phyloP scores from a whole-genome alignment of 2,797 vertebrate species.

The Rhadinocentrus ornatus region DNA sequence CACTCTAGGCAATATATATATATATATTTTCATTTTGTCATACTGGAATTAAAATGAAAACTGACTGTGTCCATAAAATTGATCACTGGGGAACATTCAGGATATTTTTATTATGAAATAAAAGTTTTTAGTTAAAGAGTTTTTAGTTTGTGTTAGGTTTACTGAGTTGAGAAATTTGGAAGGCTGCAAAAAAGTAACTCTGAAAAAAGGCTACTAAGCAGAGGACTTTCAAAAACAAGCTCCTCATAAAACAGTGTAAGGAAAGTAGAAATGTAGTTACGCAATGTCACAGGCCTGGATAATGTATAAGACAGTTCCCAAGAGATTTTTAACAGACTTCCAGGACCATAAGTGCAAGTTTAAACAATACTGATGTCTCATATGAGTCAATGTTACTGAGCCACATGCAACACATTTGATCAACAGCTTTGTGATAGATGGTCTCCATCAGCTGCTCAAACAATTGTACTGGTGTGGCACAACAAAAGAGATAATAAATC shows the following conservation, averaged over 20 bases:
- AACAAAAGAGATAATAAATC: slow-evolving; percentile 19
- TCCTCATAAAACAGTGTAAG: slow-evolving; percentile 27
- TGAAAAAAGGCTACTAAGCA: slow-evolving; percentile 10
- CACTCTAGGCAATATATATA: too few relatives aligned
- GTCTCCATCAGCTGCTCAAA: slow-evolving; percentile 26
- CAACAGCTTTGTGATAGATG: slow-evolving; percentile 19
- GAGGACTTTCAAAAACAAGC: slow-evolving; percentile 37
- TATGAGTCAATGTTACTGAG: slow-evolving; percentile 20
- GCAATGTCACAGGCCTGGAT: slow-evolving; percentile 27
- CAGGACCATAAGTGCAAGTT: slow-evolving; percentile 10
- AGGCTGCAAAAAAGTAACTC: slow-evolving; percentile 35
- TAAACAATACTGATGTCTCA: slow-evolving; percentile 26
- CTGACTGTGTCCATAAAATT: slow-evolving; percentile 34
- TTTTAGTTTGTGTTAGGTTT: slow-evolving; percentile 43
- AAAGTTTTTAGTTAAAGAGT: slow-evolving; percentile 27
- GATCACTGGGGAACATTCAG: slow-evolving; percentile 26
- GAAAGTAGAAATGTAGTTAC: slow-evolving; percentile 33
- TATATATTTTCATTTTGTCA: slow-evolving; percentile 23
- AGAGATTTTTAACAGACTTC: slow-evolving; percentile 22
- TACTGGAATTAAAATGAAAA: slow-evolving; percentile 28
- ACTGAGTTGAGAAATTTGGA: slow-evolving; percentile 46
- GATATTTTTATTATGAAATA: slow-evolving; percentile 36
- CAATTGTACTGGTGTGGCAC: slow-evolving; percentile 6
- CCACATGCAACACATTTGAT: slow-evolving; percentile 24
- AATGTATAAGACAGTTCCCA: slow-evolving; percentile 30